Evolutionary conservation across 2,888 invertebrate genomes (phyloP), one percentile per base, ranked within the genome.

Genomic region (Melipona bicolor): DNA sequence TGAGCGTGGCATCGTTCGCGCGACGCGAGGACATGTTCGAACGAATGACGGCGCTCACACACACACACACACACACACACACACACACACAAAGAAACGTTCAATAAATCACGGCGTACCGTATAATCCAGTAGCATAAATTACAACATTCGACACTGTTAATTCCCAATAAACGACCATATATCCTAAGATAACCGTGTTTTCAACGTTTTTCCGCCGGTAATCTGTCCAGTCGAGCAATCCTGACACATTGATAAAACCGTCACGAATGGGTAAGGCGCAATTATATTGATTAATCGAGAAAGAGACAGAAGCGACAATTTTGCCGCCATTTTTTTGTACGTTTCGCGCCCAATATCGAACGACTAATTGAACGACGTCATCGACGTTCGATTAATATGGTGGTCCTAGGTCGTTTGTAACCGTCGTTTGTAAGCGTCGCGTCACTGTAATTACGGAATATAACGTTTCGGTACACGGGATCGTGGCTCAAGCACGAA

Each of bases 91-190:
- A 59, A 24, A 68, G 56, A 15, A 59, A 59, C 61, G 27, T n/a
- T 49, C 27, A 56, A 84, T 85, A 83, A 83, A 85, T 85, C 83
- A 85, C 49, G 72, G 72, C 71, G 69, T 69, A 85, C 81, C 84
- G 84, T 85, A 85, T 85, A 85, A 85, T 85, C 80, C 85, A 75
- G 84, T 84, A 85, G 85, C 84, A 85, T 85, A 85, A 85, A 85
- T 85, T 80, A 71, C 74, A 71, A 54, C 76, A 80, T 71, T 85
- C 80, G 85, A 83, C 84, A 80, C 76, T 36, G 77, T 80, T 83
- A 85, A 85, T 84, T 85, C 80, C 50, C 75, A 68, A 77, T 85
- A 84, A 84, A 85, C 74, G 77, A 36, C 56, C 62, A 68, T 50
- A 68, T 75, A 78, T 75, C 69, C 74, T 36, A 27, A 62, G 78